phyloP scores from a whole-genome alignment of 2,888 invertebrate species.

The Vanessa cardui region DNA sequence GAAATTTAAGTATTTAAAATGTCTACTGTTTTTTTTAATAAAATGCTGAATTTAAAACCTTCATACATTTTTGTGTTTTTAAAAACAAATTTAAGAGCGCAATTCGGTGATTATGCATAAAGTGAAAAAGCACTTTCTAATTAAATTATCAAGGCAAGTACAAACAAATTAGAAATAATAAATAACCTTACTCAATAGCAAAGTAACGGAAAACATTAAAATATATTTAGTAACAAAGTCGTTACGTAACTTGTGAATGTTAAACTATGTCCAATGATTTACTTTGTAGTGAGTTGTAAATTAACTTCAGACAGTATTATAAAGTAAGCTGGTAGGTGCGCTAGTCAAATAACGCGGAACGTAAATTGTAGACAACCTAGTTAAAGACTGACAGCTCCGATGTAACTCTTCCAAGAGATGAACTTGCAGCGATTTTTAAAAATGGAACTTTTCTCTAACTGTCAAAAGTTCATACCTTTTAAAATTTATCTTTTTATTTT shows the following conservation, averaged over 20 bases:
- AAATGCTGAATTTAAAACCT: too few relatives aligned
- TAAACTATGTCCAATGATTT: constrained; percentile 39
- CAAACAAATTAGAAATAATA: background rate
- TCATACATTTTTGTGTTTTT: too few relatives aligned
- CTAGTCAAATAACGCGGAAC: constrained; percentile 62
- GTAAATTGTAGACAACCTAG: constrained; percentile 71
- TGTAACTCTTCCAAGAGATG: constrained; percentile 33
- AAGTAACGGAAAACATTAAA: constrained; percentile 19
- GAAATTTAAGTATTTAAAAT: too few relatives aligned
- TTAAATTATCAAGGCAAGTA: too few relatives aligned
- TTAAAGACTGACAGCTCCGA: constrained; percentile 59
- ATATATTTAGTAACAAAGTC: constrained; percentile 27
- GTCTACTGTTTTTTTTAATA: too few relatives aligned
- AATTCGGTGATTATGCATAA: too few relatives aligned
- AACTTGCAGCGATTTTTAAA: constrained; percentile 24
- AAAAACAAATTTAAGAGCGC: too few relatives aligned
- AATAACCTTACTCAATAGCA: background rate
- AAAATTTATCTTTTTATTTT: too few relatives aligned
- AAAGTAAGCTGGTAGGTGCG: constrained; percentile 43
- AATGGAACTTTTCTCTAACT: too few relatives aligned
- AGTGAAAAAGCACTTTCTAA: too few relatives aligned
- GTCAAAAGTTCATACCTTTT: too few relatives aligned
- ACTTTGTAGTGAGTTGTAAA: constrained; percentile 40
- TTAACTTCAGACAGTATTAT: constrained; percentile 34
- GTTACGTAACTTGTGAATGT: constrained; percentile 32